Evolutionary conservation across 1,140 invertebrate species (phyloP).

Genomic region (Eupeodes corollae): DNA sequence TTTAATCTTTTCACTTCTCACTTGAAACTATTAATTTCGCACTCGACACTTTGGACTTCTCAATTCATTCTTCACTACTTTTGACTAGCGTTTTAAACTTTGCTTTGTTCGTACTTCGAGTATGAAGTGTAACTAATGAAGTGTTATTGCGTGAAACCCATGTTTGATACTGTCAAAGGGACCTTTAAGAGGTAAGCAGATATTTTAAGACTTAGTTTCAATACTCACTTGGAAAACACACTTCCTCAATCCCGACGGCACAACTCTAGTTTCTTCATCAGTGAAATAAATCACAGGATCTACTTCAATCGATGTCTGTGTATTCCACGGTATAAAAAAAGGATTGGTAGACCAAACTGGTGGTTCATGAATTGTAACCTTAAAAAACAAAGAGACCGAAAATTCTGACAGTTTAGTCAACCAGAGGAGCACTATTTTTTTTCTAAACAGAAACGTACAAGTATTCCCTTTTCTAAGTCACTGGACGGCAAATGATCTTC

Average conservation of each 20-base stretch:
- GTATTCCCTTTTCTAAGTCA: conserved; percentile 18
- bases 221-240: conserved; percentile 30
- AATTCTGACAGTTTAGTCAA: not conserved
- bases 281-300: conserved; percentile 30
- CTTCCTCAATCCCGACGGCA: conserved; percentile 20
- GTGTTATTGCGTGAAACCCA: too few species aligned
- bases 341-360: conserved; percentile 26
- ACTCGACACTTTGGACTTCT: too few species aligned
- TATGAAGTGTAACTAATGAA: too few species aligned
- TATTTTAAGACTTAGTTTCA: too few species aligned
- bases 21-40: too few species aligned
- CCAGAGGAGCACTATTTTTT: not conserved
- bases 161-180: too few species aligned
- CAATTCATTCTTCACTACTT: too few species aligned
- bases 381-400: not conserved
- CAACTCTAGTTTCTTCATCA: conserved; percentile 24
- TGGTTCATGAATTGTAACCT: conserved; percentile 23
- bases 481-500: conserved; percentile 16
- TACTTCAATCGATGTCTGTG: conserved; percentile 21
- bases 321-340: conserved; percentile 18
- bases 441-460: conserved; percentile 8
- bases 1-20: too few species aligned
- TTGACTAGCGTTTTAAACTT: too few species aligned
- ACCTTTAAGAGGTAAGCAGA: too few species aligned
- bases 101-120: too few species aligned